Percentiles rank a stretch among this genome's conserved stretches.
phyloP scores from a whole-genome alignment of 1,140 invertebrate genomes.

The Coboldia fuscipes region DNA sequence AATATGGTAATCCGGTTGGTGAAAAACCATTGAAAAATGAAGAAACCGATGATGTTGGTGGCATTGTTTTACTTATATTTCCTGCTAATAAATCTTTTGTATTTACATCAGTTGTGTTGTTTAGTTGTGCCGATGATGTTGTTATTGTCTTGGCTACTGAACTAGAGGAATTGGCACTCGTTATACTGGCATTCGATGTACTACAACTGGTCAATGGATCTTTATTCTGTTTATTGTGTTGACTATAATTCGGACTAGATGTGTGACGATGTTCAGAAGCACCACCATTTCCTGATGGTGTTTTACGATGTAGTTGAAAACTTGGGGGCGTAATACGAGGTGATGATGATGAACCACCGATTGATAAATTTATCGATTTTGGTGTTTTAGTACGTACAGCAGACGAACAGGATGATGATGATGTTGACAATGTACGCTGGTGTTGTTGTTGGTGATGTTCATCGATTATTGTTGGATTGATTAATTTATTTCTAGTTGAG shows the following conservation, averaged over 20 bases:
- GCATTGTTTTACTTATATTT: too few relatives aligned
- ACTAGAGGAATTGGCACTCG: too few relatives aligned
- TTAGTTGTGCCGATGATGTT: conserved; percentile 10
- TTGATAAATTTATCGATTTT: conserved; percentile 7
- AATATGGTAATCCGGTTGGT: conserved; percentile 31
- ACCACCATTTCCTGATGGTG: too few relatives aligned
- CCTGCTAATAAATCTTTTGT: too few relatives aligned
- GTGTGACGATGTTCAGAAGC: too few relatives aligned
- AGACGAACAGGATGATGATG: conserved; percentile 16
- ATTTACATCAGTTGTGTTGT: conserved; percentile 14
- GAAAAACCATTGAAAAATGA: conserved; percentile 28
- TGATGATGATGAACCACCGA: too few relatives aligned
- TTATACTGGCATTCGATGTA: too few relatives aligned
- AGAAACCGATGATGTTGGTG: conserved; percentile 37
- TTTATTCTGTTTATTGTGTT: conserved; percentile 6
- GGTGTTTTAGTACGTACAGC: conserved; percentile 16
- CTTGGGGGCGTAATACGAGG: too few relatives aligned
- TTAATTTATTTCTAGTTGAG: conserved; percentile 20
- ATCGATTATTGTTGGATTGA: conserved; percentile 16
- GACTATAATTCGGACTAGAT: conserved; percentile 5
- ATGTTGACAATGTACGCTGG: conserved; percentile 13
- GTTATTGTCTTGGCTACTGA: conserved; percentile 2
- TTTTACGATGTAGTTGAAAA: too few relatives aligned
- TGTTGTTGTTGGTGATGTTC: too few relatives aligned
- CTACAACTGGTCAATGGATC: too few relatives aligned